phyloP scores from a whole-genome alignment of 2,113 vertebrate genomes.

The Rissa tridactyla region DNA sequence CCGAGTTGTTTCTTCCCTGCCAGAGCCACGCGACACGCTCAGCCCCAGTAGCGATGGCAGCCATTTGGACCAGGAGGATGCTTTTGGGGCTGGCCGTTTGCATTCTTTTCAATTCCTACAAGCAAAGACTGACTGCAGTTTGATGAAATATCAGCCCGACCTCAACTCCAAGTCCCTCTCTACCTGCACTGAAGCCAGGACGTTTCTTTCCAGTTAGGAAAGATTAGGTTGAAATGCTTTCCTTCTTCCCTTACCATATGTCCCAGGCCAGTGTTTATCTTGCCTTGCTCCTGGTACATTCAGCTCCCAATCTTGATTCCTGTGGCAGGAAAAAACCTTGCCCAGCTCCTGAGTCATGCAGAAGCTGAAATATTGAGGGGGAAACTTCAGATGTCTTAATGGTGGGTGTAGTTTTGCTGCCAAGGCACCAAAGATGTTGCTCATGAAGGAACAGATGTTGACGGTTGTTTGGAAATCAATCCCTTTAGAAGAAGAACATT shows the following conservation, averaged over 20 bases:
- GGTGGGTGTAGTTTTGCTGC: not conserved
- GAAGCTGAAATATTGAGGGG: not conserved
- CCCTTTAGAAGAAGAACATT: not conserved
- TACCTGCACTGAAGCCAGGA: not conserved
- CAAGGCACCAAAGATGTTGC: not conserved
- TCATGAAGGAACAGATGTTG: not conserved
- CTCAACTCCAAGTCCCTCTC: fast-evolving
- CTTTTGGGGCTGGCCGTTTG: not conserved
- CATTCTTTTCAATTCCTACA: not conserved
- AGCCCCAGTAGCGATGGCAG: fast-evolving
- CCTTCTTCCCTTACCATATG: not conserved
- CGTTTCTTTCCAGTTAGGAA: not conserved
- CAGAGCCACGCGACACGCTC: fast-evolving
- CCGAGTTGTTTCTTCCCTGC: not conserved
- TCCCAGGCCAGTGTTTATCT: not conserved
- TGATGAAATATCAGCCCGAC: not conserved
- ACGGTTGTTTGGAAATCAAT: not conserved
- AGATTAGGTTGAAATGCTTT: not conserved
- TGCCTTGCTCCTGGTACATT: not conserved
- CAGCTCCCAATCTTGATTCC: not conserved
- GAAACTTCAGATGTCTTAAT: not conserved
- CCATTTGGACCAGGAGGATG: fast-evolving
- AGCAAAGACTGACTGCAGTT: not conserved
- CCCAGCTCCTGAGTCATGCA: not conserved
- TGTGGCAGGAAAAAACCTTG: not conserved